Evolutionary conservation across 2,888 invertebrate genomes (phyloP), one percentile per base, ranked within the genome.

Genomic region (Synergus umbraculus): DNA sequence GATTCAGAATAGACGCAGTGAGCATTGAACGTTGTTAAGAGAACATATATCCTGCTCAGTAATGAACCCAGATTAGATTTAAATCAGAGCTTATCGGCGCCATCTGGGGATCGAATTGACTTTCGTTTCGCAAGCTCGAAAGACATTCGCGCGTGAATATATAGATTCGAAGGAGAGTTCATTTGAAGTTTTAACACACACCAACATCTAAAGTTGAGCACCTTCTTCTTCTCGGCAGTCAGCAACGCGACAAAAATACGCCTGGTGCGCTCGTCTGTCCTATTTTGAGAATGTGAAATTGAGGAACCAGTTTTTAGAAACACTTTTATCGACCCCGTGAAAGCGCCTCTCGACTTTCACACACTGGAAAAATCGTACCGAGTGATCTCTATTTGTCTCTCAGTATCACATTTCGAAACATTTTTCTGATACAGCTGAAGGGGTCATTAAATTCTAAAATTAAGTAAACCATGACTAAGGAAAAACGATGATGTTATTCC

Each of bases 271-370:
- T 73, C 78, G 58, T 78, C 43, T 78, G 82, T 44, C 79, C 83
- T 83, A 83, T 83, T 82, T 83, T 82, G 67, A 58, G 82, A 79
- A 82, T 78, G 79, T 82, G 76, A 83, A 83, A 82, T 82, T 79
- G 78, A 82, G 81, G 79, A 78, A 77, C 78, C 83, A 81, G 81
- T 82, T 83, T 83, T 82, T 82, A 82, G 80, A 79, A 80, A 79
- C 43, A 79, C 76, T 76, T 76, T 83, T 81, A 81, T 80, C 69
- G 49, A 22, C 64, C 63, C 37, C 78, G 22, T 76, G 67, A 18
- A 79, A 54, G 76, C 66, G 73, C 79, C 22, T 22, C 18, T 79
- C 79, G 64, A 66, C 63, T 63, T 77, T 80, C 22, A 22, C 80
- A 78, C 69, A 63, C 76, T 76, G 18, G 1, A 63, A 81, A 81